phyloP scores from a whole-genome alignment of 1,140 invertebrate species.

The Drosophila subobscura region DNA sequence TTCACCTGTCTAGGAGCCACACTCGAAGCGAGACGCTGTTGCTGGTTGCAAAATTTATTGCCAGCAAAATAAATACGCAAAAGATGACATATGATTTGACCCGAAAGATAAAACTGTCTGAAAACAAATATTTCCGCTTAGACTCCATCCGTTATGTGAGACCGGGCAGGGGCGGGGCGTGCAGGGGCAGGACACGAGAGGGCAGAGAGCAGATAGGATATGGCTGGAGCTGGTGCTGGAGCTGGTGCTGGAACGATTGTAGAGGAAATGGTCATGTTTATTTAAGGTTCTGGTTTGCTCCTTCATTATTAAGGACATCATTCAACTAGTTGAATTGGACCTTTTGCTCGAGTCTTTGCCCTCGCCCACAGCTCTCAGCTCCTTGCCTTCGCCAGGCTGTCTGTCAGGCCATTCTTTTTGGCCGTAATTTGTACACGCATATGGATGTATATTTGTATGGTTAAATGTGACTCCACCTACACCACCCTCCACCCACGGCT shows the following conservation, averaged over 20 bases:
- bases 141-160: conserved; percentile 30
- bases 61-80: conserved; percentile 74
- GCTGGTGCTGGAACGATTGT: conserved; percentile 14
- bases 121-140: conserved; percentile 77
- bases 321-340: conserved; percentile 71
- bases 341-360: conserved; percentile 14
- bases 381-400: conserved; percentile 17
- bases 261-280: conserved; percentile 57
- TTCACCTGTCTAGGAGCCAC: conserved; percentile 48
- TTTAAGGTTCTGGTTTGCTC: conserved; percentile 71
- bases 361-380: too few species aligned
- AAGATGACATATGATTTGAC: conserved; percentile 82
- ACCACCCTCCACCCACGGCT: neutral
- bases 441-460: conserved; percentile 17
- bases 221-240: too few species aligned
- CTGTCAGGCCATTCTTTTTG: conserved; percentile 58
- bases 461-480: conserved; percentile 11
- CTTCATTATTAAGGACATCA: conserved; percentile 79
- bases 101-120: conserved; percentile 72
- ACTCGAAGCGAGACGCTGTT: conserved; percentile 24
- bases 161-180: neutral
- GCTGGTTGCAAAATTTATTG: conserved; percentile 65
- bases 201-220: neutral
- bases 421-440: conserved; percentile 67
- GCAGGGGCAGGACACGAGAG: neutral